phyloP scores from a whole-genome alignment of 2,113 vertebrate species.

The Caloenas nicobarica region DNA sequence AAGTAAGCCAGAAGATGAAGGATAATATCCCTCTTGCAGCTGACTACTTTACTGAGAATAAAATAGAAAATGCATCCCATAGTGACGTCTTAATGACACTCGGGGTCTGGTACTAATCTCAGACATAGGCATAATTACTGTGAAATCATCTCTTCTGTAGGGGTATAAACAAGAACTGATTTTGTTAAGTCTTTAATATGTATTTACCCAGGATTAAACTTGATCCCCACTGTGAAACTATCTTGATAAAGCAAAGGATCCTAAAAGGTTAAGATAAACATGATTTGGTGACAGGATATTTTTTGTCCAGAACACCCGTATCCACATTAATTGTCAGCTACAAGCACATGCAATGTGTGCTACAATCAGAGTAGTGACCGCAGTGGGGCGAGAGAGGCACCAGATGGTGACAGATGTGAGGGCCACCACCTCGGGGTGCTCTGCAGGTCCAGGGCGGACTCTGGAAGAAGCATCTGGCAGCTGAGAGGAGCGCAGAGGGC shows the following conservation, averaged over 20 bases:
- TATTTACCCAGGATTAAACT: constrained; percentile 18
- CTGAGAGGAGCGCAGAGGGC: not conserved
- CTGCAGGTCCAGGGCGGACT: not conserved
- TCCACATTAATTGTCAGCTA: not conserved
- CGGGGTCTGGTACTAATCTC: not conserved
- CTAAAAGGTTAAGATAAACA: not conserved
- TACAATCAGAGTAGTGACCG: not conserved
- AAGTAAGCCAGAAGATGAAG: not conserved
- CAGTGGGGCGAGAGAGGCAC: not conserved
- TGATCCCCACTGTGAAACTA: not conserved
- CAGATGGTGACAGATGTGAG: constrained; percentile 51
- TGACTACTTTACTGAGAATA: not conserved
- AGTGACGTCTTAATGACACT: not conserved
- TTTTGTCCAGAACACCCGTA: not conserved
- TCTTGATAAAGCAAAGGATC: not conserved
- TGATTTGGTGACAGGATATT: not conserved
- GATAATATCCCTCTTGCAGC: not conserved
- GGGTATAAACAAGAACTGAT: not conserved
- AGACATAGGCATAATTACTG: not conserved
- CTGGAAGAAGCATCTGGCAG: constrained; percentile 28
- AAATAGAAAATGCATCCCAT: not conserved
- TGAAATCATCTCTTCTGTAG: not conserved
- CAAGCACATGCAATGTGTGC: not conserved
- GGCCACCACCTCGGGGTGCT: not conserved
- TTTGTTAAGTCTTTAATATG: not conserved